phyloP scores from a whole-genome alignment of 2,797 vertebrate species.

The Hoplostethus mediterraneus region DNA sequence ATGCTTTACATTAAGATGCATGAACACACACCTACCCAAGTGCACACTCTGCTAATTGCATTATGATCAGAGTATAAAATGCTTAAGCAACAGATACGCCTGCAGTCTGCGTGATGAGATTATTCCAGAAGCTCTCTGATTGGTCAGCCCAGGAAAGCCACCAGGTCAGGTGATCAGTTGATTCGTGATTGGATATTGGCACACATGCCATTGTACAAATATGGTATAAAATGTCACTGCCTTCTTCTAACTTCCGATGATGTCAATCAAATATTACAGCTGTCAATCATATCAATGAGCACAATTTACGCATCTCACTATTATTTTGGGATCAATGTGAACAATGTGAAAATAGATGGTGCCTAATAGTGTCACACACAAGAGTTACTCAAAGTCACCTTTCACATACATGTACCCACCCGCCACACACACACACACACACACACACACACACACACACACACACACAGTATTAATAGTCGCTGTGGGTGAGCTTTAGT shows the following conservation, averaged over 20 bases:
- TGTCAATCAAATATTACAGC: neutral
- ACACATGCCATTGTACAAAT: neutral
- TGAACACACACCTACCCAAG: constrained; percentile 2
- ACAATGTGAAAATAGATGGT: neutral
- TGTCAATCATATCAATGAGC: neutral
- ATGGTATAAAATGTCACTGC: neutral
- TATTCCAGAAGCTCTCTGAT: constrained; percentile 54
- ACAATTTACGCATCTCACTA: neutral
- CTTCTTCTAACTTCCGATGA: neutral
- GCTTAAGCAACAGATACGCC: constrained; percentile 57
- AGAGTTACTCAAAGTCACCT: neutral
- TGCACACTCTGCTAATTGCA: constrained; percentile 41
- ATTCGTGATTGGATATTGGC: constrained; percentile 42
- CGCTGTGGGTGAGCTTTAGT: constrained; percentile 55
- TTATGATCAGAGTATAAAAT: constrained; percentile 46
- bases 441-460: neutral
- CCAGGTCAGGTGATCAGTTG: constrained; percentile 45
- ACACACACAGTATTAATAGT: constrained; percentile 62
- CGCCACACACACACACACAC: neutral
- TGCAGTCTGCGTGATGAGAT: constrained; percentile 50
- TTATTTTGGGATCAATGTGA: neutral
- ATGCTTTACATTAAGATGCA: neutral
- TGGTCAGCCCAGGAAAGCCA: constrained; percentile 38
- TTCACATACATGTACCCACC: neutral
- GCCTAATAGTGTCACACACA: neutral